Percentiles rank a stretch among this genome's conserved stretches.
These are phyloP conservation scores for Scopus umbretta DNA, from an alignment of 2,113 vertebrate genomes.

Conservation along the genomic window DNA sequence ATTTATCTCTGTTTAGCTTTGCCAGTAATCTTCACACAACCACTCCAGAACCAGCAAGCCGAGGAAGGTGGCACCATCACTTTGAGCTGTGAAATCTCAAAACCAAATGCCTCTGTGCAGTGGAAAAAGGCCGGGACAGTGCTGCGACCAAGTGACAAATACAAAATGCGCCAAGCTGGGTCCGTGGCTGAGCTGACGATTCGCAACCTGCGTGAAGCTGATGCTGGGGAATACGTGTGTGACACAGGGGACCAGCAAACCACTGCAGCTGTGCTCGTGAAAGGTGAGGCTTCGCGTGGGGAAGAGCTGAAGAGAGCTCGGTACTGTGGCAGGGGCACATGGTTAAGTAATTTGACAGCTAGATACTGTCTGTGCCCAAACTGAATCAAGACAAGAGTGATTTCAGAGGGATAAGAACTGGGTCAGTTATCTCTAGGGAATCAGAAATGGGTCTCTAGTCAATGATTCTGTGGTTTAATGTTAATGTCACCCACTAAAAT, in stretches of 20 bases:
- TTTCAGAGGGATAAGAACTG: not conserved
- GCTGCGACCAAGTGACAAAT: conserved; percentile 65
- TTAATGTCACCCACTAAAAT: not conserved
- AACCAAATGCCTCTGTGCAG: conserved; percentile 49
- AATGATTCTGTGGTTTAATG: not conserved
- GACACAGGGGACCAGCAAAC: conserved; percentile 77
- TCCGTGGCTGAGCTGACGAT: conserved; percentile 73
- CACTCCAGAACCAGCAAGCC: conserved; percentile 75
- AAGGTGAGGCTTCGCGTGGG: conserved; percentile 63
- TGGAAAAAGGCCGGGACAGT: conserved; percentile 79
- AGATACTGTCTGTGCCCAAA: not conserved
- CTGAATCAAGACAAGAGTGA: not conserved
- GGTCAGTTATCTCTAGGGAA: not conserved
- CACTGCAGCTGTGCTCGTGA: conserved; percentile 75
- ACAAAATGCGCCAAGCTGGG: conserved; percentile 70
- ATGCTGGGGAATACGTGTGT: conserved; percentile 84
- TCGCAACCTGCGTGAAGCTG: conserved; percentile 63
- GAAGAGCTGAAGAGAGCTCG: not conserved
- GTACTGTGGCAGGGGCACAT: fast-evolving
- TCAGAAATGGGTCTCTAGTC: not conserved
- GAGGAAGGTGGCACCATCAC: conserved; percentile 76
- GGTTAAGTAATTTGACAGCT: not conserved
- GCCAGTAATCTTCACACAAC: conserved; percentile 50
- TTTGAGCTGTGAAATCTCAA: conserved; percentile 74
- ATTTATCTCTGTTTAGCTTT: conserved; percentile 36